Base-by-base conservation (phyloP, 2,888 invertebrate genomes). In the Phalera bucephala region DNA sequence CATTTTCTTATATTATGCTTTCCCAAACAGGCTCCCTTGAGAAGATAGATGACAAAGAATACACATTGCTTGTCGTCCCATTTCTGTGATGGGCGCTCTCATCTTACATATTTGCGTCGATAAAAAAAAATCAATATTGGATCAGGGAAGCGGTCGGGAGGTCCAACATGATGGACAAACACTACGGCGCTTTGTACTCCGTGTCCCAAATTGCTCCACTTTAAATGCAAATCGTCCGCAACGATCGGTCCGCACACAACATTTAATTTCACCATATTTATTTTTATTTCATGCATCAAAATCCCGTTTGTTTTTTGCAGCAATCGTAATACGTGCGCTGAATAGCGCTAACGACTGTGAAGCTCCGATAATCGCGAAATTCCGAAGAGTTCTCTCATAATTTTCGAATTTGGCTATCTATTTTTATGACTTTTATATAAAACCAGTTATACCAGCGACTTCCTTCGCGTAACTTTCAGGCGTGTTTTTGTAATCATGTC, bases 171-270 rank as follows among this genome's bases (percentile, higher is more conserved):
- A 43, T 42, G 32, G 59, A 56, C 60, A 69, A 72, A 72, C 69
- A 72, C 53, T 50, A 40, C 37, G 26, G 29, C 23, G 52, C 58
- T 69, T 64, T 73, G 62, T 69, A 53, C 61, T 45, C 43, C 45
- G 48, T 75, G 73, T 70, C 79, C 80, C 64, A 68, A 82, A 83
- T 82, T 76, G 74, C 65, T 59, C 60, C 73, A 76, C 72, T 85
- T 80, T 73, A 83, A 74, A 87, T 85, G 85, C 77, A 84, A 85
- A 87, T 83, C 67, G 72, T 66, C 61, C 55, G 46, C 58, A 64
- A 32, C 19, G n/a, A 36, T 17, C 39, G 27, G 17, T 17, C n/a
- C 27, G 10, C 17, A 19, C 8, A 29, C 10, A 7, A 11, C 19
- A 17, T 10, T 29, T 29, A n/a, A 53, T 58, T 45, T 32, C 26